Conservation (phyloP, 37 sponge, comb jelly and placozoan genomes). For the Lycopodina hypogea region DNA sequence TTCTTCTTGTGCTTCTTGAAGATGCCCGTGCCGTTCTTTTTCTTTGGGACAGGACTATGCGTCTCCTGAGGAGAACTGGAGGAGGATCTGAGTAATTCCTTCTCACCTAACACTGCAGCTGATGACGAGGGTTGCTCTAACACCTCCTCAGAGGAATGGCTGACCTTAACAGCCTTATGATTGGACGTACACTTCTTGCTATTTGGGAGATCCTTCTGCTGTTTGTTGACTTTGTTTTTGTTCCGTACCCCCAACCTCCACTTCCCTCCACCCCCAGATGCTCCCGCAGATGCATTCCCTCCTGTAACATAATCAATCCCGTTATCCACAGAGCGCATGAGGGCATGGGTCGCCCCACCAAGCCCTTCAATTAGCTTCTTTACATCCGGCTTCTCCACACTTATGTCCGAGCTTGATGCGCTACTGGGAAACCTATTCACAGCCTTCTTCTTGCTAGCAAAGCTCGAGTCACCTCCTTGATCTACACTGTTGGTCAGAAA, state of each 20-base stretch:
- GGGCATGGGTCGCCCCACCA: too few relatives aligned
- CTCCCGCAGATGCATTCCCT: background rate
- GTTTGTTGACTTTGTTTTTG: background rate
- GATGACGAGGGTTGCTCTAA: background rate
- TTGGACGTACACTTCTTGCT: too few relatives aligned
- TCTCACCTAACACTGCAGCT: background rate
- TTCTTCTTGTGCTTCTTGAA: background rate
- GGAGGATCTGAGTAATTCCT: background rate
- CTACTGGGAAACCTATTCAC: background rate
- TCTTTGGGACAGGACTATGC: conserved; percentile 7
- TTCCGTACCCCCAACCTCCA: background rate
- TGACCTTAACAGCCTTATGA: background rate
- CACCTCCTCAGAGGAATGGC: conserved; percentile 4
- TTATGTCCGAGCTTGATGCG: background rate
- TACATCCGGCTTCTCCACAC: background rate
- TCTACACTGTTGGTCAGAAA: background rate
- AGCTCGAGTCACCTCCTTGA: too few relatives aligned
- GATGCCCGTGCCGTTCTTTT: background rate
- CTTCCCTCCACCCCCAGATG: background rate
- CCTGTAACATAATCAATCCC: too few relatives aligned
- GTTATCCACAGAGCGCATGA: too few relatives aligned
- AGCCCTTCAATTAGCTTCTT: background rate
- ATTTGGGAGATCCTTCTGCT: background rate
- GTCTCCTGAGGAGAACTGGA: conserved; percentile 8
- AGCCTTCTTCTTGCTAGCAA: background rate